Evolutionary conservation across 2,888 invertebrate genomes (phyloP), one percentile per base, ranked within the genome.

Genomic region (Zygothrica quintamaculata): DNA sequence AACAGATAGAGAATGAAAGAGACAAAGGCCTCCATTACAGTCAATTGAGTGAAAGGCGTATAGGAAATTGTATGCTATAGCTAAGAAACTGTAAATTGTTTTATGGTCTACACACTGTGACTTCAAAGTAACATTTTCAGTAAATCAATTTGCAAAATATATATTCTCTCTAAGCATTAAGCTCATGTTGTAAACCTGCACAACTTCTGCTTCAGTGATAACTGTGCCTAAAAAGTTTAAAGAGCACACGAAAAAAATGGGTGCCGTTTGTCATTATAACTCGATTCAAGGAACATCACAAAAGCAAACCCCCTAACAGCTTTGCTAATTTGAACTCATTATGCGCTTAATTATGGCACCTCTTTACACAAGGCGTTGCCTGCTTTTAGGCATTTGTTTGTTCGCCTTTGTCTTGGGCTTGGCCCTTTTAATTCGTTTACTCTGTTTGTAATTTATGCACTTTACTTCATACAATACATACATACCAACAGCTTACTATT

Each of bases 121-220:
- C 84, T 84, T 82, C 82, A 82, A 82, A 86, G 82, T 61, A 46
- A 59, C 44, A 64, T 48, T 58, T 66, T 65, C 61, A 58, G 72
- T 86, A 82, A 87, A 81, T 87, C 87, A 84, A 84, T 87, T 84
- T 84, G 53, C 51, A 58, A 64, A 71, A 84, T 77, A 59, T 84
- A 82, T 74, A n/a, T n/a, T n/a, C n/a, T 68, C 66, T 57, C 25
- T 44, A 60, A 60, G 64, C 65, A 76, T 62, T 77, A 62, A 59
- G 62, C 62, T 74, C 71, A 69, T 62, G 74, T 52, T 62, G 42
- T 58, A 46, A 13, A 34, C 55, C 43, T 34, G 3, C 37, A 26
- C 36, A 52, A 39, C 34, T n/a, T n/a, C n/a, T n/a, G n/a, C n/a
- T n/a, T n/a, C n/a, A n/a, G n/a, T n/a, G n/a, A n/a, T n/a, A 13